Conservation (phyloP, 2,113 vertebrate genomes). For the Sorex fumeus region DNA sequence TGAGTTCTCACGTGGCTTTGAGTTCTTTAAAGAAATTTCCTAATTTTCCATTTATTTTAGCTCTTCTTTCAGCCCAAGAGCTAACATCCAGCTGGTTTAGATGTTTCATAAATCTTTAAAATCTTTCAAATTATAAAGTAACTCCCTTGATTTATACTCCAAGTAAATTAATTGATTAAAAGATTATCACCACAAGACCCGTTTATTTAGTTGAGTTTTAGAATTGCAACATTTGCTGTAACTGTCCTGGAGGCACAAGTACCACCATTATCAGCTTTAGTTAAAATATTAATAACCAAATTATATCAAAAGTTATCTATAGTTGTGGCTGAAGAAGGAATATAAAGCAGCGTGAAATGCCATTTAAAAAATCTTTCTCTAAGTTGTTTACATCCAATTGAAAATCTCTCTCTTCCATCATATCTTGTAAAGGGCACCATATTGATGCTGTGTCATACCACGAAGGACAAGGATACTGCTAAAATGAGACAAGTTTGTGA, state of each 20-base stretch:
- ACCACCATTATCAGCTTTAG: slow-evolving; percentile 50
- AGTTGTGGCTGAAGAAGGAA: slow-evolving; percentile 51
- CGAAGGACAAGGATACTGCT: background rate
- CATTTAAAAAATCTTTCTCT: slow-evolving; percentile 35
- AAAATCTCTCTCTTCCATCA: background rate
- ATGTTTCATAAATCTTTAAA: slow-evolving; percentile 65
- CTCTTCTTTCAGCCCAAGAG: slow-evolving; percentile 55
- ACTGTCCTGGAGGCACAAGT: slow-evolving; percentile 36
- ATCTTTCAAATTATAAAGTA: slow-evolving; percentile 70
- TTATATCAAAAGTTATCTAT: slow-evolving; percentile 21
- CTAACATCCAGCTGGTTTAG: slow-evolving; percentile 45
- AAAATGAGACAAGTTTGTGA: background rate
- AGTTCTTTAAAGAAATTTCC: slow-evolving; percentile 43
- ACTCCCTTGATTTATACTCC: slow-evolving; percentile 67
- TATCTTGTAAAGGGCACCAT: background rate
- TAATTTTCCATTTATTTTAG: slow-evolving; percentile 71
- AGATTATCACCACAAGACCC: slow-evolving; percentile 41
- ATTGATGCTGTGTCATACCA: background rate
- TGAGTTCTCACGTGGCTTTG: slow-evolving; percentile 12
- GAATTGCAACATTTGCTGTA: slow-evolving; percentile 58
- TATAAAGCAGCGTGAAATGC: slow-evolving; percentile 32
- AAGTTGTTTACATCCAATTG: background rate
- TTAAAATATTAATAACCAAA: slow-evolving; percentile 69
- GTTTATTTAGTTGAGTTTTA: slow-evolving; percentile 66
- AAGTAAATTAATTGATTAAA: slow-evolving; percentile 71